Evolutionary conservation across 2,113 vertebrate species (phyloP).

Genomic region (Sinocyclocheilus maitianheensis): DNA sequence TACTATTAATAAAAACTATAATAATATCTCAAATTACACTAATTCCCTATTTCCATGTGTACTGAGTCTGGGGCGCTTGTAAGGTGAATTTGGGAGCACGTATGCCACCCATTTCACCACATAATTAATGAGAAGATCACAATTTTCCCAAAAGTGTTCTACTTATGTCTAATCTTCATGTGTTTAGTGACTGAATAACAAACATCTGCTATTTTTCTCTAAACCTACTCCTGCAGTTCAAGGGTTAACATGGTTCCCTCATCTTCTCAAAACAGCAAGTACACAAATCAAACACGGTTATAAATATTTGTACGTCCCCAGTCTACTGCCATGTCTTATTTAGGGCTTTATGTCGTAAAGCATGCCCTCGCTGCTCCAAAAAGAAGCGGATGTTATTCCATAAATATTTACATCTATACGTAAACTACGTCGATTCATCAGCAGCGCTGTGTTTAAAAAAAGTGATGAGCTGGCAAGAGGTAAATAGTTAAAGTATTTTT

Average conservation of each 20-base stretch:
- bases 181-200: neutral
- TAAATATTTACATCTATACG: conserved; percentile 50
- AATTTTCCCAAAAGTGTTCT: neutral
- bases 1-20: too few species aligned
- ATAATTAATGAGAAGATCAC: too few species aligned
- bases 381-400: conserved; percentile 68
- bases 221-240: neutral
- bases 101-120: too few species aligned
- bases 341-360: conserved; percentile 69
- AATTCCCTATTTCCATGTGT: too few species aligned
- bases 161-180: neutral
- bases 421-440: conserved; percentile 41
- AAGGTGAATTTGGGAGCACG: too few species aligned
- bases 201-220: conserved; percentile 2
- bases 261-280: conserved; percentile 47
- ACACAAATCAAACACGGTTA: conserved; percentile 66
- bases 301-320: conserved; percentile 76
- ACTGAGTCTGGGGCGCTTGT: neutral
- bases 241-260: conserved; percentile 23
- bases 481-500: conserved; percentile 89
- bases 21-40: too few species aligned
- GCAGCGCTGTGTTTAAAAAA: conserved; percentile 39
- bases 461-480: conserved; percentile 81
- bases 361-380: conserved; percentile 68
- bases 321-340: conserved; percentile 70